Conservation (phyloP, 2,888 invertebrate genomes). For the Drosophila bunnanda region DNA sequence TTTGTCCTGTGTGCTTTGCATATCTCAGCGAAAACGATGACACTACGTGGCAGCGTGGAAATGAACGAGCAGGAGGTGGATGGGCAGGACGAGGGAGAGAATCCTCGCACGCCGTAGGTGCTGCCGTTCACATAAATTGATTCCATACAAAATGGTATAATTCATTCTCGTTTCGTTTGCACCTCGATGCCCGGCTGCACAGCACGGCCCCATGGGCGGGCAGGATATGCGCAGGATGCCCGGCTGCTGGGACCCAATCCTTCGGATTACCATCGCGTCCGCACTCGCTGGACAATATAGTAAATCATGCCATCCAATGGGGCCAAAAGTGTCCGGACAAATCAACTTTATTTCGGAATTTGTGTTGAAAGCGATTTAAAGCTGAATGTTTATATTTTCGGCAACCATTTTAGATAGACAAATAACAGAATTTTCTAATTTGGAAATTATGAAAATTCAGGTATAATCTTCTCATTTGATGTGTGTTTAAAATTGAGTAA, state of each 20-base stretch:
- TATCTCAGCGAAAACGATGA: slow-evolving; percentile 52
- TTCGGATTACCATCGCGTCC: slow-evolving; percentile 37
- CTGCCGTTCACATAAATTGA: slow-evolving; percentile 61
- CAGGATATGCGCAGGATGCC: slow-evolving; percentile 3
- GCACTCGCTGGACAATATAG: slow-evolving; percentile 30
- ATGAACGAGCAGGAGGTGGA: slow-evolving; percentile 1
- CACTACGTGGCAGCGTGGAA: slow-evolving; percentile 22
- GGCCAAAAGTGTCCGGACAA: slow-evolving; percentile 23
- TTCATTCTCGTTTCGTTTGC: slow-evolving; percentile 52
- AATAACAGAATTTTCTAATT: not conserved
- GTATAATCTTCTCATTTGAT: not conserved
- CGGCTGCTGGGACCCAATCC: slow-evolving; percentile 32
- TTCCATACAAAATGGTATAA: slow-evolving; percentile 57
- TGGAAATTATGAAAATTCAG: not conserved
- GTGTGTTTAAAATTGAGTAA: not conserved
- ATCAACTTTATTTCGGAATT: slow-evolving; percentile 32
- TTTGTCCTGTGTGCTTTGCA: slow-evolving; percentile 49
- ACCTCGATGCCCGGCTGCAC: slow-evolving; percentile 40
- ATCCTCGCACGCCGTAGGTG: slow-evolving; percentile 11
- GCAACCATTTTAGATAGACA: not conserved
- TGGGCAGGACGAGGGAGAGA: not conserved
- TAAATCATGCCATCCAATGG: slow-evolving; percentile 31
- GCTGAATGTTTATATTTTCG: slow-evolving; percentile 1
- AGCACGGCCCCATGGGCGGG: slow-evolving; percentile 6
- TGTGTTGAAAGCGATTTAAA: slow-evolving; percentile 19